Conservation (phyloP, 2,888 invertebrate genomes). For the Pheosia gnoma region DNA sequence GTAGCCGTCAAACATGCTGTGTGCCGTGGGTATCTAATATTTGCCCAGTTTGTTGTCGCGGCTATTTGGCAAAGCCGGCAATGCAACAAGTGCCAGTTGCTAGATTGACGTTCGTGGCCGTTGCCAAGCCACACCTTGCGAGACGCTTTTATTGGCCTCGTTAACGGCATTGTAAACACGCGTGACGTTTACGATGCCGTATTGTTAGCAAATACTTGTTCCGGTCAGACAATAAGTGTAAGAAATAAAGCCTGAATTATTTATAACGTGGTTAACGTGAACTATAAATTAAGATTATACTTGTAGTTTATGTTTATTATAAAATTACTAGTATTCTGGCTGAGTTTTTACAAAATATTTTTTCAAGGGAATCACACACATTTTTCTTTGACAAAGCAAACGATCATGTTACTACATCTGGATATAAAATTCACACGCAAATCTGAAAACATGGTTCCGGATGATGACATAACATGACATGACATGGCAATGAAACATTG, state of each 20-base stretch:
- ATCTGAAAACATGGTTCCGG: too few relatives aligned
- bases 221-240: conserved; percentile 39
- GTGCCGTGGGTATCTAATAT: conserved; percentile 29
- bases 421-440: too few relatives aligned
- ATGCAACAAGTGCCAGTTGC: conserved; percentile 57
- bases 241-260: conserved; percentile 17
- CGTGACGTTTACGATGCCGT: conserved; percentile 48
- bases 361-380: too few relatives aligned
- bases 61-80: conserved; percentile 42
- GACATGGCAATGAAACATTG: too few relatives aligned
- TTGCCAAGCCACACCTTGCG: conserved; percentile 36
- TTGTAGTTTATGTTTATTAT: too few relatives aligned
- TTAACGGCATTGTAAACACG: conserved; percentile 62
- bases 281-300: too few relatives aligned
- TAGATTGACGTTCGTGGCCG: conserved; percentile 42
- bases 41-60: conserved; percentile 23
- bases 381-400: not conserved
- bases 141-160: conserved; percentile 57
- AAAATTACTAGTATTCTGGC: too few relatives aligned
- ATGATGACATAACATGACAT: too few relatives aligned
- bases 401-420: too few relatives aligned
- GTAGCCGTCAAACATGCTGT: conserved; percentile 13
- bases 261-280: too few relatives aligned
- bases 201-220: conserved; percentile 49
- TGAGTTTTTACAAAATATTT: too few relatives aligned